These are phyloP conservation scores for Halictus quadricinctus DNA, from an alignment of 2,888 invertebrate species.

Conservation along the genomic window DNA sequence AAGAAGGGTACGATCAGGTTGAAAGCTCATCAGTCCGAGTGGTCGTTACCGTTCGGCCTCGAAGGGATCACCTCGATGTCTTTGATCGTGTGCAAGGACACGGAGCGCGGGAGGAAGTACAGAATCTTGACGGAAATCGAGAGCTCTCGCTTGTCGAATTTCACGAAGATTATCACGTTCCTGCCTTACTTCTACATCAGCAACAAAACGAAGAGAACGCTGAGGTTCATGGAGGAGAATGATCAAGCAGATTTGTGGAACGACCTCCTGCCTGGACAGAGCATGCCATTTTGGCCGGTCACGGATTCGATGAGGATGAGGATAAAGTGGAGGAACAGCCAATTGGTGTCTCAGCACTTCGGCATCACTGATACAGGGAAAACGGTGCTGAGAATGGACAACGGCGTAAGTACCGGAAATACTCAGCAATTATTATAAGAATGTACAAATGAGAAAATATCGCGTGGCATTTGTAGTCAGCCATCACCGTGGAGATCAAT, in stretches of 20 bases:
- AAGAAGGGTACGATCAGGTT: constrained; percentile 84
- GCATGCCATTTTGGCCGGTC: constrained; percentile 91
- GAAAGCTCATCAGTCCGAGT: constrained; percentile 86
- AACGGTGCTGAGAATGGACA: constrained; percentile 92
- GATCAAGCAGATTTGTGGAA: constrained; percentile 93
- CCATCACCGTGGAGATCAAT: constrained; percentile 88
- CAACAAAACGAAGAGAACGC: constrained; percentile 86
- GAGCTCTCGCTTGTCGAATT: constrained; percentile 88
- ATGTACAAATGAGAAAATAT: not conserved
- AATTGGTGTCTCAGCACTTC: constrained; percentile 90
- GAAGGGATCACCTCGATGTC: constrained; percentile 91
- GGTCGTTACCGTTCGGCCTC: constrained; percentile 86
- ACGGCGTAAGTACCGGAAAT: constrained; percentile 85
- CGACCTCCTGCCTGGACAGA: constrained; percentile 88
- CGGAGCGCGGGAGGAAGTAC: constrained; percentile 89
- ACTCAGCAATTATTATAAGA: not conserved
- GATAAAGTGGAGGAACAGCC: constrained; percentile 90
- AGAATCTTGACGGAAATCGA: constrained; percentile 88
- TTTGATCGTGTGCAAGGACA: constrained; percentile 88
- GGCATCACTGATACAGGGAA: constrained; percentile 87
- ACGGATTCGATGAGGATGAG: constrained; percentile 92
- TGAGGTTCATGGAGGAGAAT: constrained; percentile 93
- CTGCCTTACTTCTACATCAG: constrained; percentile 90
- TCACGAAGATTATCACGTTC: constrained; percentile 91
- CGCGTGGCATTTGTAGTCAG: constrained; percentile 82